A percentile compares a stretch with the other conserved stretches of the same genome.
Conservation (phyloP, 2,888 invertebrate genomes). For the Thalpophila matura region DNA sequence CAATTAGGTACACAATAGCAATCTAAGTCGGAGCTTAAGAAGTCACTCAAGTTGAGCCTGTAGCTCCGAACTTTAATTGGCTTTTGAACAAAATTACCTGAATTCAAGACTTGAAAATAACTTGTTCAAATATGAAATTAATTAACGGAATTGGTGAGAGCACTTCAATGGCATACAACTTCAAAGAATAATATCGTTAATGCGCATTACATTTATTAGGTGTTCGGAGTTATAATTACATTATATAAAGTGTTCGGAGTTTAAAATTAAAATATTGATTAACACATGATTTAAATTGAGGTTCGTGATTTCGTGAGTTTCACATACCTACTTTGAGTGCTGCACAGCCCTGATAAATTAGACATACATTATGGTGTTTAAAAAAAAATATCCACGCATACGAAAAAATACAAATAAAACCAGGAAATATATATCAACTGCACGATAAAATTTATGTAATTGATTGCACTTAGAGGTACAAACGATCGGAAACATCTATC, state of each 20-base stretch:
- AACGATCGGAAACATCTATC: constrained; percentile 30
- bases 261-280: too few relatives aligned
- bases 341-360: neutral
- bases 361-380: neutral
- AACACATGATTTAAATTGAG: neutral
- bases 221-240: neutral
- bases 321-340: too few relatives aligned
- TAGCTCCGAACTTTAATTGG: constrained; percentile 60
- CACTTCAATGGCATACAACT: neutral
- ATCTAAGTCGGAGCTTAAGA: constrained; percentile 55
- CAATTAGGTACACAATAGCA: constrained; percentile 55
- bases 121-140: constrained; percentile 38
- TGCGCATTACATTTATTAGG: neutral
- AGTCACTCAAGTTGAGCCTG: constrained; percentile 41
- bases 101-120: constrained; percentile 37
- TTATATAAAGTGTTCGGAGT: neutral
- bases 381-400: neutral
- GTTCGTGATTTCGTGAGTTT: neutral
- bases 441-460: constrained; percentile 5
- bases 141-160: constrained; percentile 17
- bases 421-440: constrained; percentile 15
- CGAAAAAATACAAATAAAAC: neutral
- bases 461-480: constrained; percentile 16
- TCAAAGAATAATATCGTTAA: neutral
- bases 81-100: constrained; percentile 58